These are phyloP conservation scores for Epistrophella euchroma DNA, from an alignment of 2,888 invertebrate species.

Conservation along the genomic window DNA sequence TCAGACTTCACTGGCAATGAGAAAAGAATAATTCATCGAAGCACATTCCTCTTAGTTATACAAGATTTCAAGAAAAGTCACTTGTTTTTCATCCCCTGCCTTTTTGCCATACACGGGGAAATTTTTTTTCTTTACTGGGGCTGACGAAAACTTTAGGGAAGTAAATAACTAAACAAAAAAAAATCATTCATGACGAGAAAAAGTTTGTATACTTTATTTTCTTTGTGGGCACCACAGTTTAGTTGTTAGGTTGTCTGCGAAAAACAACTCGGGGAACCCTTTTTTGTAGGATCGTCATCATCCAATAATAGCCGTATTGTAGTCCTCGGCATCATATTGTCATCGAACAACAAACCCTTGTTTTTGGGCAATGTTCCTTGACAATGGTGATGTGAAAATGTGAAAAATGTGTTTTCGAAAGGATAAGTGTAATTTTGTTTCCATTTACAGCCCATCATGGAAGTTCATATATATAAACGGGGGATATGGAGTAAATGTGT, in stretches of 20 bases:
- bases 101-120: background rate
- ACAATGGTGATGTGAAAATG: constrained; percentile 53
- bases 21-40: constrained; percentile 59
- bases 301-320: constrained; percentile 18
- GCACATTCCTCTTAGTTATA: constrained; percentile 40
- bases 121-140: constrained; percentile 9
- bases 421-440: constrained; percentile 57
- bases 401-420: constrained; percentile 54
- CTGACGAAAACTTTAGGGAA: background rate
- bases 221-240: constrained; percentile 17
- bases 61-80: constrained; percentile 20
- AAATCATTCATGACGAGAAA: constrained; percentile 20
- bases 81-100: background rate
- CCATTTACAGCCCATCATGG: constrained; percentile 39
- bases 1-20: constrained; percentile 54
- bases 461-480: constrained; percentile 1
- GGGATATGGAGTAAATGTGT: constrained; percentile 4
- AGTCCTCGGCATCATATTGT: constrained; percentile 19
- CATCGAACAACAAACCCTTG: constrained; percentile 23
- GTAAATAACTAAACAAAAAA: constrained; percentile 17
- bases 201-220: constrained; percentile 12
- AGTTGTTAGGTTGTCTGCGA: constrained; percentile 6
- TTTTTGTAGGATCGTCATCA: constrained; percentile 44
- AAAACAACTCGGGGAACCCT: constrained; percentile 41
- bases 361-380: constrained; percentile 36